Conservation (phyloP, 2,888 invertebrate genomes). For the Synergus umbraculus region DNA sequence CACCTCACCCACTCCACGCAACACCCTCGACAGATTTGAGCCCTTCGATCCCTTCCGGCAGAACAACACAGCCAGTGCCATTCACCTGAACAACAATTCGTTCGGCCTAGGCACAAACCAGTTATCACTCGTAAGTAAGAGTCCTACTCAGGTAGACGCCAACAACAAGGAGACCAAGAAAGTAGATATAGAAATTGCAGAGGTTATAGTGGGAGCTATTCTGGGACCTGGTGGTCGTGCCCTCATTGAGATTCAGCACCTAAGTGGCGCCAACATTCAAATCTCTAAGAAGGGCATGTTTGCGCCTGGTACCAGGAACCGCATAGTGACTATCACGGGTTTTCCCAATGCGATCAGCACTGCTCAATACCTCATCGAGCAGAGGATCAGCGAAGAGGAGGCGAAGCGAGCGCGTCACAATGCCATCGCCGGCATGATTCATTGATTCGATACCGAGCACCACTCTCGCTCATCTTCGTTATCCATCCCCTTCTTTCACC, state of each 20-base stretch:
- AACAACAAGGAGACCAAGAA: constrained; percentile 90
- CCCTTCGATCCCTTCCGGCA: constrained; percentile 87
- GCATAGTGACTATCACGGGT: constrained; percentile 97
- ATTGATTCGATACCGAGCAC: constrained; percentile 78
- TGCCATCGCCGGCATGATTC: constrained; percentile 86
- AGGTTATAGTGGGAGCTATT: constrained; percentile 98
- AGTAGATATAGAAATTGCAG: constrained; percentile 93
- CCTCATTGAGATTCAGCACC: constrained; percentile 97
- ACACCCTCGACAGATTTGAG: constrained; percentile 86
- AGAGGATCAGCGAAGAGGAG: constrained; percentile 97
- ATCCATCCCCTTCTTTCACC: constrained; percentile 64
- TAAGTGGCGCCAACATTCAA: constrained; percentile 98
- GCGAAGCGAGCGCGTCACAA: constrained; percentile 95
- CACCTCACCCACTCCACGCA: constrained; percentile 83
- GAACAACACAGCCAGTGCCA: constrained; percentile 88
- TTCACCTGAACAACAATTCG: constrained; percentile 91
- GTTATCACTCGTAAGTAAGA: constrained; percentile 88
- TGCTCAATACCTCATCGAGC: constrained; percentile 97
- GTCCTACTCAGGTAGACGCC: constrained; percentile 88
- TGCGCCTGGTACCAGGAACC: constrained; percentile 97
- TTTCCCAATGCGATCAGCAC: constrained; percentile 91
- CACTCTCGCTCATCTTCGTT: constrained; percentile 64
- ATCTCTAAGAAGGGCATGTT: constrained; percentile 99
- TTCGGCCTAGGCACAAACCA: constrained; percentile 89
- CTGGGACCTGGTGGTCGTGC: constrained; percentile 97